Evolutionary conservation across 2,888 invertebrate genomes (phyloP), one percentile per base, ranked within the genome.

Genomic region (Plemyria rubiginata): DNA sequence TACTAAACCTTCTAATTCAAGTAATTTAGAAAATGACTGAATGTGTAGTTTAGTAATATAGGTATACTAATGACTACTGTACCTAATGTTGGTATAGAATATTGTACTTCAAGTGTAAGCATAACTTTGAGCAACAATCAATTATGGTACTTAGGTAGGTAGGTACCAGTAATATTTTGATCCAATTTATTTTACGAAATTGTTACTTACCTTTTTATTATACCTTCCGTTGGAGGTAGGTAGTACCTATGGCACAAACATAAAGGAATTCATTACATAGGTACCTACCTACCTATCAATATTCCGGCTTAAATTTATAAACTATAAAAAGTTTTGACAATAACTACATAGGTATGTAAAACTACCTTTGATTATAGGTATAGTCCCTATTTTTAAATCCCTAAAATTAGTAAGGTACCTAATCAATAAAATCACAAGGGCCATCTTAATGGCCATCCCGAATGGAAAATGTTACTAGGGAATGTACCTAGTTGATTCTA

Each of bases 1-100:
- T 72, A 85, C 81, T 60, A 87, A 85, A 75, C 64, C 73, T 76
- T 85, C 80, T 81, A 79, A 80, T 79, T 76, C 77, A 67, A 82
- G 72, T 80, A 84, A 83, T 79, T 79, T 87, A 86, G 88, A 90
- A 77, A 85, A 84, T 77, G 91, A 91, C 91, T 92, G 92, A 92
- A 87, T 86, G 84, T 88, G 77, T 81, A 82, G 78, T 76, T 68
- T 67, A 77, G 79, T 69, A 70, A 57, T 67, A 49, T 54, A 54
- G 28, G 55, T 50, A 68, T 74, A 67, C 40, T 38, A 16, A 46
- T 43, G 11, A 3, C 36, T 28, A 36, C 13, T 54, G 68, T 73
- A 68, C 41, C 36, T 38, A 6, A 38, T 11, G 11, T 38, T 8
- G 32, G 11, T 38, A 38, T 4, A 38, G 36, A 11, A 8, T 38